These are phyloP conservation scores for Muscicapa comitata DNA, from an alignment of 2,797 vertebrate species.

Conservation along the genomic window DNA sequence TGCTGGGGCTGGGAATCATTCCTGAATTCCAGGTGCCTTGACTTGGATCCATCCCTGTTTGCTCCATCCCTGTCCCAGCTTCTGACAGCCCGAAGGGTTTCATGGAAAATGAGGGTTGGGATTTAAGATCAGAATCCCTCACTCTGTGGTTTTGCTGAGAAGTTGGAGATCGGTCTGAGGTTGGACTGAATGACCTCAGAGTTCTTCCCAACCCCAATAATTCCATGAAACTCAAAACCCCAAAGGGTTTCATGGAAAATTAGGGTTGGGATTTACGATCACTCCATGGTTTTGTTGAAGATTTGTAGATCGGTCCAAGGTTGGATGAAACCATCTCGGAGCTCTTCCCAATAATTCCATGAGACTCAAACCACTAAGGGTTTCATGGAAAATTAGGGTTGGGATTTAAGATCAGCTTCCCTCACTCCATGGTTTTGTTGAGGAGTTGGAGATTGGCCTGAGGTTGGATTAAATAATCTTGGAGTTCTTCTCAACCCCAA, in stretches of 20 bases:
- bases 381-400: too few relatives aligned
- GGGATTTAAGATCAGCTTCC: background rate
- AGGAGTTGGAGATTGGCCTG: background rate
- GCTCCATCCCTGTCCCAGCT: background rate
- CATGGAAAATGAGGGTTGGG: background rate
- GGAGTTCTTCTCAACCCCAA: too few relatives aligned
- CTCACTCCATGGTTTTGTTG: too few relatives aligned
- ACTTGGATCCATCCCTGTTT: background rate
- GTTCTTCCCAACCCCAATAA: background rate
- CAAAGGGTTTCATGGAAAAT: too few relatives aligned
- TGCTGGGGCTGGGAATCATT: background rate
- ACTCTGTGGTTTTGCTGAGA: accelerated
- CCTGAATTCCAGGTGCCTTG: background rate
- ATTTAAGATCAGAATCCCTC: background rate
- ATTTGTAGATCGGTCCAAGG: accelerated
- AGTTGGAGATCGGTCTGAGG: accelerated
- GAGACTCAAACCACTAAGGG: too few relatives aligned
- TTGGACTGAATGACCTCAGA: accelerated
- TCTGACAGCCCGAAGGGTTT: background rate
- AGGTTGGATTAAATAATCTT: too few relatives aligned
- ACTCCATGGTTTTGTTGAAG: accelerated
- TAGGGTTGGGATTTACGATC: background rate
- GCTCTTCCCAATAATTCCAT: too few relatives aligned
- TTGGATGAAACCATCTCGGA: accelerated
- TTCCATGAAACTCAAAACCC: too few relatives aligned